Evolutionary conservation across 2,888 invertebrate species (phyloP), one percentile per base, ranked within the genome.

Genomic region (Tenthredo livida): DNA sequence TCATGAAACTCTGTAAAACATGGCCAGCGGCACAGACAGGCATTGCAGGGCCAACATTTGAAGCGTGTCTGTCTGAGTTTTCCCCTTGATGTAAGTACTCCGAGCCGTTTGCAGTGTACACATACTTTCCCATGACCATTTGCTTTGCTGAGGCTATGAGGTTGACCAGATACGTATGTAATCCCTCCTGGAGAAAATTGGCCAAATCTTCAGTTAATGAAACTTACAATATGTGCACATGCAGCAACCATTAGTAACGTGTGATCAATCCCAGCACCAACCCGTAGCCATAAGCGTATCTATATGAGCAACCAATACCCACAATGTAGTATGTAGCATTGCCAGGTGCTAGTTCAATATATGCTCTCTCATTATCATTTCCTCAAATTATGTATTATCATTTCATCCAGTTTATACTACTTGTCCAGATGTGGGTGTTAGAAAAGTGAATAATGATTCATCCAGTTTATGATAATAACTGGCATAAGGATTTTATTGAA

Each of bases 121-220:
- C 93, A 93, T 90, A 93, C 93, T 92, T 93, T 93, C 89, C 93
- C 93, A 90, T 93, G 93, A 88, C 93, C 92, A 90, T 93, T 93
- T 88, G 93, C 93, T 91, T 93, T 93, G 93, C 92, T 93, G 91
- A 93, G 93, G 89, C 93, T 93, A 91, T 93, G 93, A 88, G 93
- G 93, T 89, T 93, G 93, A 90, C 93, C 93, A 89, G 93, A 91
- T 90, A 92, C 90, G 92, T 92, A 93, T 89, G 92, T 90, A 90
- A 91, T 91, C 91, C 92, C 92, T 93, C 93, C 93, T 93, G 92
- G 90, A 93, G 92, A 93, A 92, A 92, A 92, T 91, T 91, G 91
- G 91, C 92, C 92, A 92, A 92, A 92, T 88, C 89, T 89, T 89
- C 90, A 89, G 91, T 92, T 92, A 92, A 91, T 92, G 89, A 90